These are phyloP conservation scores for Idaea straminata DNA, from an alignment of 2,888 invertebrate genomes.

Conservation along the genomic window DNA sequence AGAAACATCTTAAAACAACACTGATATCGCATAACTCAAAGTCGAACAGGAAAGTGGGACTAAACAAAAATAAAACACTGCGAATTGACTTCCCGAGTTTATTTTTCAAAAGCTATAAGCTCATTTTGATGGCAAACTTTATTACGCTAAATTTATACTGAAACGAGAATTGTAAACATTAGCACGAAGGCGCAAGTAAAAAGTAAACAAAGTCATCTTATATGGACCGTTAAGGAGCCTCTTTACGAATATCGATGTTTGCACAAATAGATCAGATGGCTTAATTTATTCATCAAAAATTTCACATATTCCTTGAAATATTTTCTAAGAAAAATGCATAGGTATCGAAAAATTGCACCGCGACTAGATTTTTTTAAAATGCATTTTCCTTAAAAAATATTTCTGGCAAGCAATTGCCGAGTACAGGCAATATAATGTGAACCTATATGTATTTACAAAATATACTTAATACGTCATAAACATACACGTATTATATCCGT, in stretches of 20 bases:
- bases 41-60: slow-evolving; percentile 47
- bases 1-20: slow-evolving; percentile 55
- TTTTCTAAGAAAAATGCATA: too few species aligned
- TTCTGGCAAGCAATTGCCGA: too few species aligned
- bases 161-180: slow-evolving; percentile 61
- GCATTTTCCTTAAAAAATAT: too few species aligned
- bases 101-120: slow-evolving; percentile 68
- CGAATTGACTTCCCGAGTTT: slow-evolving; percentile 61
- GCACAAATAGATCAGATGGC: too few species aligned
- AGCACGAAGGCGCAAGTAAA: slow-evolving; percentile 53
- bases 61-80: slow-evolving; percentile 68
- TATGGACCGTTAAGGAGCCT: slow-evolving; percentile 20
- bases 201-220: slow-evolving; percentile 68
- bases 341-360: too few species aligned
- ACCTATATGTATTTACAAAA: too few species aligned
- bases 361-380: too few species aligned
- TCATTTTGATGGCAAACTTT: slow-evolving; percentile 66
- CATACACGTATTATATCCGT: too few species aligned
- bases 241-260: background rate
- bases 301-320: too few species aligned
- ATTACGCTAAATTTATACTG: slow-evolving; percentile 55
- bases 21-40: slow-evolving; percentile 59
- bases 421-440: too few species aligned
- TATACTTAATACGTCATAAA: too few species aligned
- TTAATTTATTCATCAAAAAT: too few species aligned